These are phyloP conservation scores for Corythoichthys haematopterus DNA, from an alignment of 2,113 vertebrate species.

Conservation along the genomic window DNA sequence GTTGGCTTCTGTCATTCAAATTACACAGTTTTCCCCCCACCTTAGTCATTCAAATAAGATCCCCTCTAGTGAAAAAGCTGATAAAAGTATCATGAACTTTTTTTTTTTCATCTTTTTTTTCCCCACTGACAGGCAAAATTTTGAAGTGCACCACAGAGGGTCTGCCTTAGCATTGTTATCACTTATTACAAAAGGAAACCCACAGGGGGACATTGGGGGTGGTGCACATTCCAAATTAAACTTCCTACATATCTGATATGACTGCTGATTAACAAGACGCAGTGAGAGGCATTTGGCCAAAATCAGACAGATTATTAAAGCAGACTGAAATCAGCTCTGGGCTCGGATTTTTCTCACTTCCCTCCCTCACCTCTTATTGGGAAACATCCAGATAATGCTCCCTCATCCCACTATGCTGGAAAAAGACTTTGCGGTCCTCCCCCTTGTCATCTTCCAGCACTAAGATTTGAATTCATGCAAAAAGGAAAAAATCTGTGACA, in stretches of 20 bases:
- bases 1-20: slow-evolving; percentile 8
- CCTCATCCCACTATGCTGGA: slow-evolving; percentile 1
- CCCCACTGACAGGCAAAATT: not conserved
- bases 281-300: slow-evolving; percentile 35
- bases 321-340: slow-evolving; percentile 1
- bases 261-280: slow-evolving; percentile 25
- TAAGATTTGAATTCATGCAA: slow-evolving; percentile 64
- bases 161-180: not conserved
- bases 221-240: slow-evolving; percentile 30
- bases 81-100: not conserved
- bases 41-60: not conserved
- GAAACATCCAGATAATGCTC: not conserved
- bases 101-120: not conserved
- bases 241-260: slow-evolving; percentile 15
- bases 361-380: not conserved
- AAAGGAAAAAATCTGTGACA: slow-evolving; percentile 31
- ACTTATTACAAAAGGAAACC: slow-evolving; percentile 20
- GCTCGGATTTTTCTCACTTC: not conserved
- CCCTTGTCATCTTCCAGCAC: slow-evolving; percentile 38
- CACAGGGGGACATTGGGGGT: slow-evolving; percentile 4
- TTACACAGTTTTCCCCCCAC: not conserved
- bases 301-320: slow-evolving; percentile 28
- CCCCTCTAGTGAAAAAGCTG: not conserved
- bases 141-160: not conserved
- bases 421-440: slow-evolving; percentile 1